These are phyloP conservation scores for Pyrrhosoma nymphula DNA, from an alignment of 2,888 invertebrate genomes.

Conservation along the genomic window DNA sequence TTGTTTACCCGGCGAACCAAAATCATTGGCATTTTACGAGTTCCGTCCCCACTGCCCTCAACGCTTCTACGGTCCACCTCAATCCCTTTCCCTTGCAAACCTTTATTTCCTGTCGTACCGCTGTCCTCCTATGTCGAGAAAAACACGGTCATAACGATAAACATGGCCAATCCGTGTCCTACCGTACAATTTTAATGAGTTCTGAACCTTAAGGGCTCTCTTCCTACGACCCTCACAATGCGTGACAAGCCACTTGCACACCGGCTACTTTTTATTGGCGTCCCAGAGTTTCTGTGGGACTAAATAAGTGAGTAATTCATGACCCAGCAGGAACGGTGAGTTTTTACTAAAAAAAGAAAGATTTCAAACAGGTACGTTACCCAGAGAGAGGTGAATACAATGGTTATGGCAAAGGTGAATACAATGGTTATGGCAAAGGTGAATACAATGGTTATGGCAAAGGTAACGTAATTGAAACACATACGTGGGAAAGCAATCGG, in stretches of 20 bases:
- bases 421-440: no score
- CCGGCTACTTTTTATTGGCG: neutral
- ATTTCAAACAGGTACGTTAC: neutral
- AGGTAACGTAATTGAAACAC: no score
- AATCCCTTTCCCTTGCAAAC: neutral
- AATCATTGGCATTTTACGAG: neutral
- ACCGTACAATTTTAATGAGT: neutral
- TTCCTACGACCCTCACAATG: neutral
- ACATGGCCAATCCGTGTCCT: neutral
- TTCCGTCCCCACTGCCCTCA: neutral
- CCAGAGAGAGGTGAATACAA: neutral
- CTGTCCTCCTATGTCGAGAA: neutral
- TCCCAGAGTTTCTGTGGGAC: neutral
- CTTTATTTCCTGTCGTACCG: neutral
- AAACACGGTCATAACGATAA: constrained; percentile 15
- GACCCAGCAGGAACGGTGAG: neutral
- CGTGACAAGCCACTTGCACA: neutral
- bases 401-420: no score
- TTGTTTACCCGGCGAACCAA: neutral
- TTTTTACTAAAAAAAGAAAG: neutral
- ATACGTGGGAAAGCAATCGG: no score
- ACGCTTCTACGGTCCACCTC: neutral
- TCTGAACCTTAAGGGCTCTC: neutral
- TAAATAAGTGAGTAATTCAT: neutral
- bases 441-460: no score